Evolutionary conservation across 2,113 vertebrate genomes (phyloP).

Genomic region (Crotalus helleri): DNA sequence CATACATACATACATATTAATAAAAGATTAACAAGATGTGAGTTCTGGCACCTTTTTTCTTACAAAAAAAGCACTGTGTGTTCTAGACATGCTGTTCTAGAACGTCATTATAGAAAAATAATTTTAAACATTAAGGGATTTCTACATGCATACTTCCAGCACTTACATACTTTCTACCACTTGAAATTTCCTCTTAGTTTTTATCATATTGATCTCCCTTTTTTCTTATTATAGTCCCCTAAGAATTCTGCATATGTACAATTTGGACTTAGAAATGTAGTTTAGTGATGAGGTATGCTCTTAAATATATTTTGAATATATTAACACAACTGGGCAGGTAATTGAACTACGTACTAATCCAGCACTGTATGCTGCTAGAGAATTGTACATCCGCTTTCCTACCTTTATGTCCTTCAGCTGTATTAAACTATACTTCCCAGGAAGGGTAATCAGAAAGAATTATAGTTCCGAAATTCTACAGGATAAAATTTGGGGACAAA

Average conservation of each 20-base stretch:
- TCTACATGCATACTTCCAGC: not conserved
- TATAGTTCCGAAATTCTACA: not conserved
- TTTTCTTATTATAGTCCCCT: not conserved
- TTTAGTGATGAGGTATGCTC: not conserved
- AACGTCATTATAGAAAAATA: not conserved
- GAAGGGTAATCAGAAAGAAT: not conserved
- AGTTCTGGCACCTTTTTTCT: too few species aligned
- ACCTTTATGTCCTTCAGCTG: not conserved
- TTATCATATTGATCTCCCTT: not conserved
- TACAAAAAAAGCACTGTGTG: not conserved
- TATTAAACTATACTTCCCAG: not conserved
- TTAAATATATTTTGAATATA: not conserved
- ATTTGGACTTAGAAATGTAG: not conserved
- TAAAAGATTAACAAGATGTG: too few species aligned
- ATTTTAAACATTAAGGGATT: not conserved
- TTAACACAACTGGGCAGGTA: not conserved
- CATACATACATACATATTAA: too few species aligned
- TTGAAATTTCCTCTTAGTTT: not conserved
- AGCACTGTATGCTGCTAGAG: not conserved
- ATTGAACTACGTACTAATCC: not conserved
- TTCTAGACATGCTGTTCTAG: not conserved
- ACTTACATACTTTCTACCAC: not conserved
- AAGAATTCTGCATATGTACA: not conserved
- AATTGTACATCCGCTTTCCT: not conserved
- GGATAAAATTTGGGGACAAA: not conserved